Evolutionary conservation across 2,888 invertebrate species (phyloP).

Genomic region (Mythimna impura): DNA sequence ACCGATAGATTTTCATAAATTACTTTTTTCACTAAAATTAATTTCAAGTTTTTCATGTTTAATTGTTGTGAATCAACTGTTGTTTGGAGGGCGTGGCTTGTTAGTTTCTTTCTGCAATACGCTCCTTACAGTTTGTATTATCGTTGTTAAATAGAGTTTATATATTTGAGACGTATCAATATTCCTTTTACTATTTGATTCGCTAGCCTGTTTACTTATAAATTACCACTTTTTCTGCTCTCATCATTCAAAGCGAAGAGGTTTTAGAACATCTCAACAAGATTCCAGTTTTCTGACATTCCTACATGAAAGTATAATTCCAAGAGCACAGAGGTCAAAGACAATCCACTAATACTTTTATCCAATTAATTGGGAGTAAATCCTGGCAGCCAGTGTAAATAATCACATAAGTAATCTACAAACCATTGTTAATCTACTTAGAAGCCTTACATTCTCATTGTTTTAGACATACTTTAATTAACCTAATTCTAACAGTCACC

Average conservation of each 20-base stretch:
- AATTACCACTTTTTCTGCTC: background rate
- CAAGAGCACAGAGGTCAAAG: conserved; percentile 31
- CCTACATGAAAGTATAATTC: background rate
- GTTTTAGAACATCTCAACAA: background rate
- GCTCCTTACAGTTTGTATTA: background rate
- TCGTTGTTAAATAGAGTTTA: background rate
- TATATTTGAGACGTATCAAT: background rate
- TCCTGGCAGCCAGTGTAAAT: conserved; percentile 16
- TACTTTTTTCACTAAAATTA: background rate
- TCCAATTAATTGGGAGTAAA: conserved; percentile 58
- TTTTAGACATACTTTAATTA: background rate
- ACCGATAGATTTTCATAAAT: background rate
- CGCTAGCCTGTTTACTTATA: background rate
- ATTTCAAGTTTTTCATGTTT: conserved; percentile 3
- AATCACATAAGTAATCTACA: conserved; percentile 31
- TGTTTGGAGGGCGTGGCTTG: conserved; percentile 60
- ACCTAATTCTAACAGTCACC: conserved; percentile 4
- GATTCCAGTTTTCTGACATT: too few species aligned
- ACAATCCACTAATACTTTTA: conserved; percentile 27
- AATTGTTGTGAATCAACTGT: conserved; percentile 2
- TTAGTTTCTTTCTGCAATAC: conserved; percentile 11
- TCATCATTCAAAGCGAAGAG: background rate
- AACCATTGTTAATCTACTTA: conserved; percentile 54
- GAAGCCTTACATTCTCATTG: conserved; percentile 55
- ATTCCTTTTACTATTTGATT: background rate